Evolutionary conservation across 2,797 vertebrate genomes (phyloP).

Genomic region (Melanogrammus aeglefinus): DNA sequence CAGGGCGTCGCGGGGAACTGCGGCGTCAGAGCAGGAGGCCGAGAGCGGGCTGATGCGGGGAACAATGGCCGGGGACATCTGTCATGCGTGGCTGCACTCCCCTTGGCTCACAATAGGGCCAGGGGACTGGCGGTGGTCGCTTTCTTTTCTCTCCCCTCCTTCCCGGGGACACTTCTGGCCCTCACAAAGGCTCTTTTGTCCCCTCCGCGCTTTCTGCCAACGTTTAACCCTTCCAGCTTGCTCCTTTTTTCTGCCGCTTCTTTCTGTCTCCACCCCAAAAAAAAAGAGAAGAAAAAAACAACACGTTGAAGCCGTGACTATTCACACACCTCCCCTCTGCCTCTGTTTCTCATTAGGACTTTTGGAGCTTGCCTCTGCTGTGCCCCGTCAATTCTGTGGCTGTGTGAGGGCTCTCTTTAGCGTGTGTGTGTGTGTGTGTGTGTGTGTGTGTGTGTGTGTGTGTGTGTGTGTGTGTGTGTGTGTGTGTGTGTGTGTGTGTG

Average conservation of each 20-base stretch:
- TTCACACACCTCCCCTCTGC: constrained; percentile 63
- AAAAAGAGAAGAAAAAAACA: constrained; percentile 55
- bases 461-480: background rate
- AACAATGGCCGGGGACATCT: constrained; percentile 79
- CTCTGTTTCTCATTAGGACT: constrained; percentile 66
- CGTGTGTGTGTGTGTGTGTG: background rate
- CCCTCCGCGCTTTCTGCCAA: constrained; percentile 70
- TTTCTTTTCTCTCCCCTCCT: constrained; percentile 78
- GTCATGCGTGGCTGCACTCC: constrained; percentile 81
- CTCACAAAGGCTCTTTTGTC: constrained; percentile 78
- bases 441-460: constrained; percentile 6
- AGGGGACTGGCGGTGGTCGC: constrained; percentile 73
- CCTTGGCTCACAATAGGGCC: constrained; percentile 73
- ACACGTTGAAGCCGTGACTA: constrained; percentile 51
- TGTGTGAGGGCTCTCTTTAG: constrained; percentile 32
- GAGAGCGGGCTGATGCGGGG: constrained; percentile 68
- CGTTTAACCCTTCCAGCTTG: constrained; percentile 75
- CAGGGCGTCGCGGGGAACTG: constrained; percentile 70
- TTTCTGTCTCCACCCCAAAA: constrained; percentile 61
- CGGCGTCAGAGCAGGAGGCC: constrained; percentile 68
- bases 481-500: background rate
- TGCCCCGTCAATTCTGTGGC: constrained; percentile 31
- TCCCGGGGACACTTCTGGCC: constrained; percentile 77
- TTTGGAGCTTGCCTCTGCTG: constrained; percentile 51
- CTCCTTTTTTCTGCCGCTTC: constrained; percentile 73